Percentiles rank a stretch among this genome's conserved stretches.
Conservation (phyloP, 2,888 invertebrate species). For the Cephus pygmeus region DNA sequence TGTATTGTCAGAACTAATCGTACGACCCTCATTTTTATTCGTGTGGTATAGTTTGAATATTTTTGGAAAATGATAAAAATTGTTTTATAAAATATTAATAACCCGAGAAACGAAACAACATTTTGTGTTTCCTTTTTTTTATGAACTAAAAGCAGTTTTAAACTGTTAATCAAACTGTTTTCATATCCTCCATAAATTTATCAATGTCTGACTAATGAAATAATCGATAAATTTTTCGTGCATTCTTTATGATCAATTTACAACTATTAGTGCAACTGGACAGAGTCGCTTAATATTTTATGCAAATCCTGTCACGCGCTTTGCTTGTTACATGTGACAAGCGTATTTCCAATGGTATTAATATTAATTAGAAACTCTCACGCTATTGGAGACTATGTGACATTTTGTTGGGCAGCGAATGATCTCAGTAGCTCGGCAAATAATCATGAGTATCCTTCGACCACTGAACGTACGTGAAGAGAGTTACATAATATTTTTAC, state of each 20-base stretch:
- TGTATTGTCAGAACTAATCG: no score
- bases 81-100: no score
- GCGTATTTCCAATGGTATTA: background rate
- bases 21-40: no score
- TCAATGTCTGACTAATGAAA: no score
- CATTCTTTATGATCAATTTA: background rate
- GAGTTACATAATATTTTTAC: background rate
- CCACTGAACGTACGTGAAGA: background rate
- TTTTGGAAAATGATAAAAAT: no score
- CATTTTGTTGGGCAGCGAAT: background rate
- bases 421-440: background rate
- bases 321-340: background rate
- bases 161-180: no score
- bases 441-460: background rate
- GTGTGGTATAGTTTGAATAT: no score
- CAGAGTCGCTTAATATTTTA: background rate
- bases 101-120: no score
- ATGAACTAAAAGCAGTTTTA: no score
- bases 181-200: no score
- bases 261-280: background rate
- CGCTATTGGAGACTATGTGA: background rate
- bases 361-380: background rate
- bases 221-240: no score
- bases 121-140: no score
- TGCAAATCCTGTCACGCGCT: background rate